These are phyloP conservation scores for Australoheros facetus DNA, from an alignment of 2,797 vertebrate species.

Conservation along the genomic window DNA sequence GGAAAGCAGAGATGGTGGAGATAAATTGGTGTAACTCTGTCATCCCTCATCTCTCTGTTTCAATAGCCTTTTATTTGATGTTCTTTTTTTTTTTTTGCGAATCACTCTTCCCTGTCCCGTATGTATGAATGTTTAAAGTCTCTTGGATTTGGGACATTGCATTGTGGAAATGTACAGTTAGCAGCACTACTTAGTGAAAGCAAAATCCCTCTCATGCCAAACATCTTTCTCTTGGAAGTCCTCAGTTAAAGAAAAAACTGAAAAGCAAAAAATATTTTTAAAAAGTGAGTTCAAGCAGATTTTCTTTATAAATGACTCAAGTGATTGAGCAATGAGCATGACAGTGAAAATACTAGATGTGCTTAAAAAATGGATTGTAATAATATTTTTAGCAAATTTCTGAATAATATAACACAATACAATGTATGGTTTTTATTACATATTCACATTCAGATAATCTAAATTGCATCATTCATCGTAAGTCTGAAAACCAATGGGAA, in stretches of 20 bases:
- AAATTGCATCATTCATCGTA: neutral
- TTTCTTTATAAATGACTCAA: neutral
- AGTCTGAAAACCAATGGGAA: no score
- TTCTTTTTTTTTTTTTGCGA: neutral
- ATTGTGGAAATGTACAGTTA: slow-evolving; percentile 53
- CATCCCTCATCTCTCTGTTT: slow-evolving; percentile 36
- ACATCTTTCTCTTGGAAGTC: slow-evolving; percentile 31
- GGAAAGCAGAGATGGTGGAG: slow-evolving; percentile 25
- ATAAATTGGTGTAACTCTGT: slow-evolving; percentile 30
- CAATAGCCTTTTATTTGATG: slow-evolving; percentile 57
- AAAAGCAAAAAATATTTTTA: slow-evolving; percentile 19
- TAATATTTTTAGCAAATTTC: neutral
- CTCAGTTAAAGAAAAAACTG: slow-evolving; percentile 48
- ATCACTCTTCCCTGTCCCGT: slow-evolving; percentile 2
- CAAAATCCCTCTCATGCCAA: slow-evolving; percentile 49
- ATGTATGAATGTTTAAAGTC: slow-evolving; percentile 63
- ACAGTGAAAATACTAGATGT: neutral
- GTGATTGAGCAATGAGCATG: neutral
- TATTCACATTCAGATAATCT: no score
- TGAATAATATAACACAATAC: neutral
- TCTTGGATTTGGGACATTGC: slow-evolving; percentile 56
- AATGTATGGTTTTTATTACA: neutral
- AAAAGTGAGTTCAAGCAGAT: slow-evolving; percentile 25
- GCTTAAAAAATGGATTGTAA: neutral
- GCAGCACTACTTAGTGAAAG: slow-evolving; percentile 55